These are phyloP conservation scores for Triops cancriformis DNA, from an alignment of 1,140 invertebrate genomes.

Conservation along the genomic window DNA sequence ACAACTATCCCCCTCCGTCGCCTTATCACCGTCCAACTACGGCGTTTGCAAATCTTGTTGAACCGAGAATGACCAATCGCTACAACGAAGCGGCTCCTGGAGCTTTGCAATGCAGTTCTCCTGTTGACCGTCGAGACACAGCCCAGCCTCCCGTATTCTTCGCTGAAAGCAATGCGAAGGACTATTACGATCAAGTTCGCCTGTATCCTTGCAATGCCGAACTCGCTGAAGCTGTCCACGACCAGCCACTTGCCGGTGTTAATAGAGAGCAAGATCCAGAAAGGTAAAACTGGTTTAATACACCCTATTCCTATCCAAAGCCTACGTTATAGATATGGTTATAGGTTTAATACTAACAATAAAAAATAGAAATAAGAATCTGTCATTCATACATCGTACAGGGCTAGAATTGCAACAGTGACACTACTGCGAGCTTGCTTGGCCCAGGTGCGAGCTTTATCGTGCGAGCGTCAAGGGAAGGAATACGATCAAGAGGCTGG, in stretches of 20 bases:
- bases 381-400: no score
- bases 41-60: neutral
- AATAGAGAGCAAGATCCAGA: neutral
- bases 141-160: neutral
- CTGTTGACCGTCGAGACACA: neutral
- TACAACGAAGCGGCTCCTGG: neutral
- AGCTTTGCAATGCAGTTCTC: constrained; percentile 8
- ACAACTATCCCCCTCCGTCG: neutral
- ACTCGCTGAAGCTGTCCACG: neutral
- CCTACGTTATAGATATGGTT: no score
- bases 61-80: neutral
- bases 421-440: neutral
- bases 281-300: neutral
- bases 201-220: neutral
- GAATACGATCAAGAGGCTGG: neutral
- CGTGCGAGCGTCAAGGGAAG: neutral
- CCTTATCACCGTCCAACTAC: neutral
- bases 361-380: no score
- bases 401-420: neutral
- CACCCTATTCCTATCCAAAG: no score
- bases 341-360: no score
- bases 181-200: neutral
- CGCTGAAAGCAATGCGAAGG: neutral
- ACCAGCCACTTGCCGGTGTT: neutral
- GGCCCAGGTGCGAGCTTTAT: neutral